Percentiles rank a stretch among this genome's conserved stretches.
Evolutionary conservation across 2,113 vertebrate species (phyloP).

Genomic region (Microtus ochrogaster): DNA sequence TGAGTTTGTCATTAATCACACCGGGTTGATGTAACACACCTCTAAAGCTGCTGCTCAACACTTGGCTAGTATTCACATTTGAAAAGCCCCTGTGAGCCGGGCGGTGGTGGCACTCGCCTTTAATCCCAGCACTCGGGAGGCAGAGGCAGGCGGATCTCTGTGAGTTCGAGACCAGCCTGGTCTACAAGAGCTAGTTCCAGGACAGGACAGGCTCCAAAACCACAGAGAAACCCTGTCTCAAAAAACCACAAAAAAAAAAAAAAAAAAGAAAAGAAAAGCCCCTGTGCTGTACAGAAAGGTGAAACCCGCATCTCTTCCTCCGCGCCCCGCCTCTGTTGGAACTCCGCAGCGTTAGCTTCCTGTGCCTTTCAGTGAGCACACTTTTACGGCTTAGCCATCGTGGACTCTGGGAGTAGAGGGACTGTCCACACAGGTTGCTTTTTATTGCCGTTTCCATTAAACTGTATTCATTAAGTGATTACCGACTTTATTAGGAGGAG

Average conservation of each 20-base stretch:
- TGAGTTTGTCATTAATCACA: neutral
- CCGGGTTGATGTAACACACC: neutral
- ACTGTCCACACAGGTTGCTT: neutral
- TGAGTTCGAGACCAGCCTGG: no score
- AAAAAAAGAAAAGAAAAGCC: no score
- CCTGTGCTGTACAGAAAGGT: neutral
- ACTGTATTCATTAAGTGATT: neutral
- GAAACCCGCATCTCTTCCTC: neutral
- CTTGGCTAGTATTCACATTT: neutral
- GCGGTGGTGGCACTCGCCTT: no score
- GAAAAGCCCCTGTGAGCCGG: neutral
- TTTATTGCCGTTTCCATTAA: constrained; percentile 38
- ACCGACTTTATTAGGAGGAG: neutral
- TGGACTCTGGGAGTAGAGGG: constrained; percentile 8
- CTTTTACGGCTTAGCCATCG: neutral
- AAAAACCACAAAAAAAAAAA: no score
- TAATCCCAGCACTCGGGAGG: no score
- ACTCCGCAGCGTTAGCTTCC: neutral
- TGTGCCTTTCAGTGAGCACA: neutral
- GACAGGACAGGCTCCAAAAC: no score
- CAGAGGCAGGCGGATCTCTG: no score
- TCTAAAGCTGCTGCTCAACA: neutral
- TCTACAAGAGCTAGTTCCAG: no score
- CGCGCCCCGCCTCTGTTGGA: neutral
- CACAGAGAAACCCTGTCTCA: no score